Percentiles rank a stretch among this genome's conserved stretches.
Evolutionary conservation across 2,113 vertebrate species (phyloP).

Genomic region (Columba livia): DNA sequence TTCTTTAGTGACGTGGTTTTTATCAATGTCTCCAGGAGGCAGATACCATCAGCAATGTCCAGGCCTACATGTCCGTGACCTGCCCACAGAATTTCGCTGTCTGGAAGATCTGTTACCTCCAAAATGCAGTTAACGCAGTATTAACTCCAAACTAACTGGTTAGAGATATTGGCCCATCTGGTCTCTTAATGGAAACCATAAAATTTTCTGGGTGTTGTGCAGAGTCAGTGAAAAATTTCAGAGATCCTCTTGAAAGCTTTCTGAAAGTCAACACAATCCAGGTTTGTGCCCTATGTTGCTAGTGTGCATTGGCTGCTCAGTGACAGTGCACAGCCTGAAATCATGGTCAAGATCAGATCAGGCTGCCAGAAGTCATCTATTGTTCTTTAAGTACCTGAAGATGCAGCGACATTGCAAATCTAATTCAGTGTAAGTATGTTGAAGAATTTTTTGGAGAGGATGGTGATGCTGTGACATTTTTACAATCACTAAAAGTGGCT

Average conservation of each 20-base stretch:
- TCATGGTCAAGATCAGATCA: not conserved
- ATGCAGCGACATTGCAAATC: not conserved
- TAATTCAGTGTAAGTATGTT: not conserved
- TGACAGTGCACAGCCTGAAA: not conserved
- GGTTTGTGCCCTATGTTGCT: not conserved
- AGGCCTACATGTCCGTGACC: not conserved
- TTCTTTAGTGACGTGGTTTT: not conserved
- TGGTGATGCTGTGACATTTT: not conserved
- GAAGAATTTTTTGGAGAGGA: not conserved
- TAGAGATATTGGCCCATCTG: not conserved
- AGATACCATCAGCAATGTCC: constrained; percentile 8
- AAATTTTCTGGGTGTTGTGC: not conserved
- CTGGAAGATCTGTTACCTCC: not conserved
- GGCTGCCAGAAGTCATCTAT: not conserved
- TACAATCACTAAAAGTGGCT: not conserved
- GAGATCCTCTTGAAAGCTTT: not conserved
- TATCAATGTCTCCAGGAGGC: not conserved
- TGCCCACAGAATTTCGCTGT: not conserved
- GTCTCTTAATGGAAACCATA: not conserved
- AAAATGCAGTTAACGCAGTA: not conserved
- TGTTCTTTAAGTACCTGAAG: not conserved
- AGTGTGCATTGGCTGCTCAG: not conserved
- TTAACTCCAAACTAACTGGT: not conserved
- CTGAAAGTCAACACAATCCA: not conserved
- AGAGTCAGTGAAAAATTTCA: not conserved